Percentiles rank a stretch among this genome's conserved stretches.
Evolutionary conservation across 2,888 invertebrate genomes (phyloP).

Genomic region (Allygus modestus): DNA sequence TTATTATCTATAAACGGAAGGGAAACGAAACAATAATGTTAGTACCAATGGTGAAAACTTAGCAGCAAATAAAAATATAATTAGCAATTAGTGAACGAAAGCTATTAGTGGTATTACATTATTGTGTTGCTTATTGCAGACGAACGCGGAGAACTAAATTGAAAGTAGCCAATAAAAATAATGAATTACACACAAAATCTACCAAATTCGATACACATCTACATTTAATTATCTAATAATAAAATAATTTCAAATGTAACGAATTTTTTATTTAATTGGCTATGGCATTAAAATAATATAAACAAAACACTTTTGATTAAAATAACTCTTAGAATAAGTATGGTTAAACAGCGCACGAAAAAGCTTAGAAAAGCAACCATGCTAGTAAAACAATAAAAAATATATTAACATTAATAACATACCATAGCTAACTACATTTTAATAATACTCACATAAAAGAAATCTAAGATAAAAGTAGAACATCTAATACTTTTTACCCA

Average conservation of each 20-base stretch:
- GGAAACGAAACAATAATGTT: constrained; percentile 67
- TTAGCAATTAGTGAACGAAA: constrained; percentile 61
- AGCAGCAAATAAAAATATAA: constrained; percentile 67
- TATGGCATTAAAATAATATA: too few species aligned
- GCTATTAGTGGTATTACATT: constrained; percentile 57
- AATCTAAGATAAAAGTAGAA: background rate
- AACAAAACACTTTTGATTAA: too few species aligned
- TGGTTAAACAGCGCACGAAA: background rate
- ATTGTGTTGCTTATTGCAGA: background rate
- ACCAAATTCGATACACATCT: too few species aligned
- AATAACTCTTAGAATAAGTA: too few species aligned
- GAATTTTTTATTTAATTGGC: too few species aligned
- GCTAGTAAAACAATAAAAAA: background rate
- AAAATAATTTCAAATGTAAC: too few species aligned
- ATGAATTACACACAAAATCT: background rate
- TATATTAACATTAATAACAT: background rate
- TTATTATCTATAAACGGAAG: constrained; percentile 81
- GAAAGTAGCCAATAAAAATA: background rate
- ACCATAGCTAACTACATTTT: background rate
- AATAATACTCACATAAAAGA: background rate
- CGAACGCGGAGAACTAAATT: background rate
- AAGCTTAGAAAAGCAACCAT: background rate
- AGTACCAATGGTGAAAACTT: constrained; percentile 64
- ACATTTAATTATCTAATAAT: too few species aligned
- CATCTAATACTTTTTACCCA: background rate